phyloP scores from a whole-genome alignment of 1,140 invertebrate species.

The Heliconius hermathena region DNA sequence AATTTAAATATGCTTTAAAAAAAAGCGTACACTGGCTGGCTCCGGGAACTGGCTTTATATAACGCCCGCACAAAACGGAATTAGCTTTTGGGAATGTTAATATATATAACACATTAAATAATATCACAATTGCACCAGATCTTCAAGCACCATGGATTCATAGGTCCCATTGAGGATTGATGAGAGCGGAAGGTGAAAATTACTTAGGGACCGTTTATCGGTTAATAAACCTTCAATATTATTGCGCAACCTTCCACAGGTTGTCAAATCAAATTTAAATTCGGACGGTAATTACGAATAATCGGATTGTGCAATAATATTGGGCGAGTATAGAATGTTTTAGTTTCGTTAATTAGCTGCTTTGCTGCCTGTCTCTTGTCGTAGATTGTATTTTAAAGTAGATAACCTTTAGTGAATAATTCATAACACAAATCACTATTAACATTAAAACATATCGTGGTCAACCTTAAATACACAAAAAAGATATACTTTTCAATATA shows the following conservation, averaged over 20 bases:
- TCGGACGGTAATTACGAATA: background rate
- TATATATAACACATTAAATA: constrained; percentile 66
- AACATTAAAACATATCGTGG: background rate
- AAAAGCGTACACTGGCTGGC: constrained; percentile 73
- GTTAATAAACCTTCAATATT: background rate
- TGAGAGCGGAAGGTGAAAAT: constrained; percentile 65
- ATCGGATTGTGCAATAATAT: background rate
- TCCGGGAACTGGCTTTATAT: constrained; percentile 74
- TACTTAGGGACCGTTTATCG: constrained; percentile 48
- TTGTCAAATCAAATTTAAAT: too few relatives aligned
- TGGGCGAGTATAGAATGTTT: background rate
- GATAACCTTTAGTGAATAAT: background rate
- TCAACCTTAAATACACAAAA: background rate
- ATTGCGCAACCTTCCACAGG: background rate
- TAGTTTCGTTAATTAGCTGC: constrained; percentile 51
- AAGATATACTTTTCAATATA: background rate
- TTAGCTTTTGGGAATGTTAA: constrained; percentile 75
- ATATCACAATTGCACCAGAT: constrained; percentile 64
- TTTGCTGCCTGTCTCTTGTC: constrained; percentile 51
- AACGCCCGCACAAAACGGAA: constrained; percentile 74
- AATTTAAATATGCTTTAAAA: constrained; percentile 83
- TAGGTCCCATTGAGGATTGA: constrained; percentile 70
- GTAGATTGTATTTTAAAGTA: constrained; percentile 1
- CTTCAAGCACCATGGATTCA: constrained; percentile 68
- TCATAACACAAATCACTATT: background rate